These are phyloP conservation scores for Acanthococcus lagerstroemiae DNA, from an alignment of 2,888 invertebrate species.

Conservation along the genomic window DNA sequence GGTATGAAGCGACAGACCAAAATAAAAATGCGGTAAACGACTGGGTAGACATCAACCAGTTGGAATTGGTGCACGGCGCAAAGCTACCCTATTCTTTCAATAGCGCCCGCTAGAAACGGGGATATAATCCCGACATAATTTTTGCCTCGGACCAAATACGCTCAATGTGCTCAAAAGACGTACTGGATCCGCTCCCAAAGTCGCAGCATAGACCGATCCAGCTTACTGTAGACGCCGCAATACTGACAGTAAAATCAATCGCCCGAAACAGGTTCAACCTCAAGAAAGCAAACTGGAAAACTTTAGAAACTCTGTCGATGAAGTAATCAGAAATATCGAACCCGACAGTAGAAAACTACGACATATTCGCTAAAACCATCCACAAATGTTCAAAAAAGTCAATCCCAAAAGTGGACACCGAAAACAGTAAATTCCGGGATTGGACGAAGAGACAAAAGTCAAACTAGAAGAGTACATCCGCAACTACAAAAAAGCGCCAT, in stretches of 20 bases:
- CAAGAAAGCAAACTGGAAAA: constrained; percentile 31
- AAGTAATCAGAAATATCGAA: constrained; percentile 15
- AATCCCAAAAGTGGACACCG: too few species aligned
- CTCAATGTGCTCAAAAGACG: constrained; percentile 12
- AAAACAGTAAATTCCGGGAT: background rate
- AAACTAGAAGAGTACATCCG: background rate
- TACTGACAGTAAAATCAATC: background rate
- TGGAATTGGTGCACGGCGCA: background rate
- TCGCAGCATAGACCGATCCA: constrained; percentile 23
- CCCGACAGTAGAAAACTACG: constrained; percentile 27
- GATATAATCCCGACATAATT: constrained; percentile 14
- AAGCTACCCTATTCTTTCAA: constrained; percentile 10
- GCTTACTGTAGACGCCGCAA: constrained; percentile 5
- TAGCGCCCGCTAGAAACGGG: constrained; percentile 3
- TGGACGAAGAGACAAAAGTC: background rate
- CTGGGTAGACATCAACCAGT: constrained; percentile 21
- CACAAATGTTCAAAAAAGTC: constrained; percentile 17
- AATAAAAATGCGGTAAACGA: constrained; percentile 24
- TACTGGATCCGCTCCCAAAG: constrained; percentile 11
- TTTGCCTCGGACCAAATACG: constrained; percentile 13
- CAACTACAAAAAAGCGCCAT: background rate
- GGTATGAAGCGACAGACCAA: constrained; percentile 27
- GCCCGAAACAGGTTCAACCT: constrained; percentile 26
- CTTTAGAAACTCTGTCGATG: constrained; percentile 16
- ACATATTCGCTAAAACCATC: constrained; percentile 15